These are phyloP conservation scores for Oreocharis arfaki DNA, from an alignment of 2,113 vertebrate species.

Conservation along the genomic window DNA sequence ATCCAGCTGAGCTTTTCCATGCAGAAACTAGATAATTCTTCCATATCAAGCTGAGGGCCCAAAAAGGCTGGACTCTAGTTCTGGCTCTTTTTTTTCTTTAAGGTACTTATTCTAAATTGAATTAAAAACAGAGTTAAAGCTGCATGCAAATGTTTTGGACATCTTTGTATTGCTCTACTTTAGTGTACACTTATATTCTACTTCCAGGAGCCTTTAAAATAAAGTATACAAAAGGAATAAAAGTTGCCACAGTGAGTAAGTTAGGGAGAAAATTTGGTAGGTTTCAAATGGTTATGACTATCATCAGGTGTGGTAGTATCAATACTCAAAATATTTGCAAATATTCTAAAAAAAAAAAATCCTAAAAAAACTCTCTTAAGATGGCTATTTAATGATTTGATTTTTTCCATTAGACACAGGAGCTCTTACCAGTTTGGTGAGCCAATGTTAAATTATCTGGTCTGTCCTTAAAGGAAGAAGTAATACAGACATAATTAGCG, in stretches of 20 bases:
- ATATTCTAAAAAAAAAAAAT: not conserved
- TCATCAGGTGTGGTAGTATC: not conserved
- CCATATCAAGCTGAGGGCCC: not conserved
- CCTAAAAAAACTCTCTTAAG: not conserved
- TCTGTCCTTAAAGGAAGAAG: conserved; percentile 29
- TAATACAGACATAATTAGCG: conserved; percentile 47
- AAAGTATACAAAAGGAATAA: not conserved
- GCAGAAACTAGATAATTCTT: not conserved
- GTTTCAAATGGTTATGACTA: not conserved
- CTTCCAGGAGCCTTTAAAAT: not conserved
- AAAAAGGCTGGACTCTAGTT: not conserved
- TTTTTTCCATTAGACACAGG: not conserved
- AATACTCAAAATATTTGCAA: not conserved
- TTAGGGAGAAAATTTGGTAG: not conserved
- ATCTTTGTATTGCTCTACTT: not conserved
- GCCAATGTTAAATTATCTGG: conserved; percentile 19
- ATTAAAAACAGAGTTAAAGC: not conserved
- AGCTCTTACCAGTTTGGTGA: not conserved
- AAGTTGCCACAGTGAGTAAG: not conserved
- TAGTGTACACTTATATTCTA: not conserved
- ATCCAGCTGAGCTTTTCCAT: not conserved
- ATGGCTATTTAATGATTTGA: not conserved
- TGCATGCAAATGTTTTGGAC: not conserved
- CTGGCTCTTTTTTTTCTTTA: not conserved
- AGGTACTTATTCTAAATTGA: not conserved